These are phyloP conservation scores for Philaenus spumarius DNA, from an alignment of 1,140 invertebrate genomes.

Conservation along the genomic window DNA sequence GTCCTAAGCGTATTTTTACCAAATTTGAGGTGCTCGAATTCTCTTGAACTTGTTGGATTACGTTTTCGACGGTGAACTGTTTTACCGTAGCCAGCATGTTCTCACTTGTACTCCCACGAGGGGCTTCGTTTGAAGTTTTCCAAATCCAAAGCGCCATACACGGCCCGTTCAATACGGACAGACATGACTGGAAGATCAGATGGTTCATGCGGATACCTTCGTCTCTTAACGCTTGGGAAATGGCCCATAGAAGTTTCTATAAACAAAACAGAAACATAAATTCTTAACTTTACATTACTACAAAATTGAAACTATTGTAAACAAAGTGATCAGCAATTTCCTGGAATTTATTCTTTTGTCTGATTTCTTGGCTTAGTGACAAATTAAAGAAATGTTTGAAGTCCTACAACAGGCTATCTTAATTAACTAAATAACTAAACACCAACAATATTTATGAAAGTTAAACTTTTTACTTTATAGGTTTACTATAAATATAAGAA, in stretches of 20 bases:
- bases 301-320: too few species aligned
- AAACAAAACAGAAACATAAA: constrained; percentile 29
- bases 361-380: too few species aligned
- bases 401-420: too few species aligned
- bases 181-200: constrained; percentile 55
- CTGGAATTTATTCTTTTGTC: too few species aligned
- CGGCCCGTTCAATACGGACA: constrained; percentile 28
- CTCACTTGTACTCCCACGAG: constrained; percentile 16
- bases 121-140: not conserved
- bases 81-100: constrained; percentile 16
- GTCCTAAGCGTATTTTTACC: too few species aligned
- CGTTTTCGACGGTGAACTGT: not conserved
- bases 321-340: too few species aligned
- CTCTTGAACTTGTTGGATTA: not conserved
- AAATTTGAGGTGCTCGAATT: too few species aligned
- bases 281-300: not conserved
- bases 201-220: constrained; percentile 56
- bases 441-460: too few species aligned
- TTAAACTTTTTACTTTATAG: too few species aligned
- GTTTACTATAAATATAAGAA: too few species aligned
- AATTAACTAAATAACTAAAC: too few species aligned
- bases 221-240: constrained; percentile 52
- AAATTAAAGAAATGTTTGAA: too few species aligned
- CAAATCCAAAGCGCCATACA: constrained; percentile 11
- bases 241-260: constrained; percentile 63